These are phyloP conservation scores for Pseudochromis fuscus DNA, from an alignment of 2,797 vertebrate species.

Conservation along the genomic window DNA sequence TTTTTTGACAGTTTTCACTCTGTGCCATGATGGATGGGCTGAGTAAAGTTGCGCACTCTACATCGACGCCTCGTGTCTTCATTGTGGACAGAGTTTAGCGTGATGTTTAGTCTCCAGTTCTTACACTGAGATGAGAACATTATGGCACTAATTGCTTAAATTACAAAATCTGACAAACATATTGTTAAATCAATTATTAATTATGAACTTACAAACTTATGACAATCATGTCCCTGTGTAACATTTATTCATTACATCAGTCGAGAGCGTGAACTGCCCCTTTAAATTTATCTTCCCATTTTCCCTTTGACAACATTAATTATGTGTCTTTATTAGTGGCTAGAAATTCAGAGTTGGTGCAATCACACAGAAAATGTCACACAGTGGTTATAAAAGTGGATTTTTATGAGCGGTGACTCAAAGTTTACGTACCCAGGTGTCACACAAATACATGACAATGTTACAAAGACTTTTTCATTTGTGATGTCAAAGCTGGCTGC, in stretches of 20 bases:
- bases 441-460: background rate
- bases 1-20: too few species aligned
- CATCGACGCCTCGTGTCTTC: too few species aligned
- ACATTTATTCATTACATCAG: constrained; percentile 24
- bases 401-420: background rate
- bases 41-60: too few species aligned
- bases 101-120: too few species aligned
- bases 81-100: too few species aligned
- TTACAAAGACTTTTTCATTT: background rate
- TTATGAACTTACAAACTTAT: constrained; percentile 8
- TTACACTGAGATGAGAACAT: too few species aligned
- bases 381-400: constrained; percentile 15
- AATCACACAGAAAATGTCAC: background rate
- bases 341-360: background rate
- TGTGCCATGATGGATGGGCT: too few species aligned
- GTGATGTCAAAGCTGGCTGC: background rate
- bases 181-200: too few species aligned
- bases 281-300: background rate
- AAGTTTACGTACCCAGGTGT: background rate
- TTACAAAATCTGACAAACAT: too few species aligned
- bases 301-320: constrained; percentile 26
- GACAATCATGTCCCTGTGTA: background rate
- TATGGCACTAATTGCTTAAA: too few species aligned
- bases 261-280: background rate
- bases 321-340: background rate